Base-by-base conservation (phyloP, 2,113 vertebrate species). In the Pygoscelis antarcticus region DNA sequence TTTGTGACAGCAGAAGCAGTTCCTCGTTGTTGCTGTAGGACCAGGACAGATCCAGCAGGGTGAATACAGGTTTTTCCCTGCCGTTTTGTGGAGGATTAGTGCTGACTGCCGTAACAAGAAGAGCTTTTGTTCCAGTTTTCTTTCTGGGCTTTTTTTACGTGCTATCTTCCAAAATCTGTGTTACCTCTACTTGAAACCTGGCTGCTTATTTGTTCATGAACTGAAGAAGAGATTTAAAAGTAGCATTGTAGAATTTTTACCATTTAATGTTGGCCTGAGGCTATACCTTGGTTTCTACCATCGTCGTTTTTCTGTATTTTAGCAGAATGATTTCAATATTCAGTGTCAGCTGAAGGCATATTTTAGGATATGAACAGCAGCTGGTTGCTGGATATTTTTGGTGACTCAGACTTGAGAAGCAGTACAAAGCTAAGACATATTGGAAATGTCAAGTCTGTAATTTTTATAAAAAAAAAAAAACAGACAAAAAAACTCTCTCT, bases 151-250 rank as follows among this genome's bases (percentile, higher is more conserved):
- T 83, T 96, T 62, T 13, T 77, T 69, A 95, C 5, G 10, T 96
- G 95, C 95, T 97, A 93, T 93, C 90, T 96, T 98, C 97, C 97
- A 96, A 96, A 97, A 94, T 94, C 93, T 92, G 42, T 68, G 74
- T 97, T 97, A 97, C 96, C 96, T 98, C 94, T 92, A 95, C 95
- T 97, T 97, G 96, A 97, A 97, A 97, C 83, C 92, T 5, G 88
- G 95, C 96, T 97, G 94, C 95, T 96, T 92, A 27, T 92, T 94
- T 96, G 87, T 91, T 96, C 75, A 58, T 38, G 94, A 52, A 94
- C 89, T 91, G 95, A 58, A 93, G 91, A 69, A 90, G 84, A 92
- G 83, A 96, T 94, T 95, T 89, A 49, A 75, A 83, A 96, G 93
- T 92, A 92, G 88, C 94, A 60, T 62, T 91, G 62, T 92, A 78